phyloP scores from a whole-genome alignment of 2,797 vertebrate genomes.

The Australoheros facetus region DNA sequence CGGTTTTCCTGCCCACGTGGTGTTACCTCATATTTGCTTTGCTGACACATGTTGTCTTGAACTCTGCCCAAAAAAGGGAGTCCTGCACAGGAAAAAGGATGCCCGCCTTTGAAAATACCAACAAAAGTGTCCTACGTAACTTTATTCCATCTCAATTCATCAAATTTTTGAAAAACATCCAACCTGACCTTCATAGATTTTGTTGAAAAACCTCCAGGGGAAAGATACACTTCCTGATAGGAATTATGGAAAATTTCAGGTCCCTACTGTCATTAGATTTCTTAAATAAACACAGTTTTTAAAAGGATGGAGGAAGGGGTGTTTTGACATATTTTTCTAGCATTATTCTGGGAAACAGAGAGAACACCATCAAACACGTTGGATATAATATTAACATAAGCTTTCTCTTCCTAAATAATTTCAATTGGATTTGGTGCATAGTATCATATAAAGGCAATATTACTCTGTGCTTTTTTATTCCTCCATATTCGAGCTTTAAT shows the following conservation, averaged over 20 bases:
- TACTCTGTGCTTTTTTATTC: no score
- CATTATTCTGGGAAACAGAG: no score
- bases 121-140: no score
- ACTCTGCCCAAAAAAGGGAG: no score
- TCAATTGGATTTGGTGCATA: no score
- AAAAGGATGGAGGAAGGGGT: no score
- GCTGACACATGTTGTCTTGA: neutral
- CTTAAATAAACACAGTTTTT: neutral
- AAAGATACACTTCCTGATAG: neutral
- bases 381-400: neutral
- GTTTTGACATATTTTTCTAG: no score
- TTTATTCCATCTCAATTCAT: no score
- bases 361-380: accelerated
- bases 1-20: neutral
- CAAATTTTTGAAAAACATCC: neutral
- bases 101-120: neutral
- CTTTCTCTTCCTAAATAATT: no score
- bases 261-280: neutral
- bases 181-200: neutral
- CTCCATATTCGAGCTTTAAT: no score
- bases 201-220: neutral
- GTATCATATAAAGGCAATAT: no score
- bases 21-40: neutral
- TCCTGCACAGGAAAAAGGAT: neutral
- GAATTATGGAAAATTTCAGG: neutral